Evolutionary conservation across 64 coral and sea anemone species (phyloP), one percentile per base, ranked within the genome.

Genomic region (Platygyra sinensis): DNA sequence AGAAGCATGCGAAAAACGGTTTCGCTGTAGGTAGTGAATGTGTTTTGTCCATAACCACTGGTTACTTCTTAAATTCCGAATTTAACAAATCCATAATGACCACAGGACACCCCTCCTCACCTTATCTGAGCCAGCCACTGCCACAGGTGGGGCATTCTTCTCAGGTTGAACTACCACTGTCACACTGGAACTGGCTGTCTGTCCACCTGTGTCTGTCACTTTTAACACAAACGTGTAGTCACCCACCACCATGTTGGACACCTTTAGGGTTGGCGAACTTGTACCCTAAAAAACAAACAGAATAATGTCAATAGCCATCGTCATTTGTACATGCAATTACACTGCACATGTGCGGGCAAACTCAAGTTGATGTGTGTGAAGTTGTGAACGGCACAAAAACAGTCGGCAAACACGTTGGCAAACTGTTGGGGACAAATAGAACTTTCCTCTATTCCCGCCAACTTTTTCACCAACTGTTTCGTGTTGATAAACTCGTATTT

Each of bases 51-150:
- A 8, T 5, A 5, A 5, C 7, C 6, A 5, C 42, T 46, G 42
- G 3, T 5, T 46, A 46, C 42, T 3, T 46, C 6, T 46, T 46
- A 39, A 39, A 39, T 39, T 5, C 38, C 5, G 42, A 46, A 46
- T 46, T 46, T 5, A 46, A 46, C 42, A 46, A 46, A 46, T 5
- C 42, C 15, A 6, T 71, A 22, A 20, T 17, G 8, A n/a, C 17
- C 19, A 72, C 18, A 64, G 25, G 8, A 17, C 3, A 65, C 9
- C 51, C 15, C 52, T 25, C 5, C 87, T 72, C 28, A 98, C 96
- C 96, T 99, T 99, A 94, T 99, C 97, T 31, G 94, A 95, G 10
- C 97, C 97, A 15, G 97, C 97, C 52, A 93, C 90, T 30, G 97
- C 97, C 8, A 99, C 88, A 38, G 97, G 97, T 24, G 97, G 94